Conservation (phyloP, 2,113 vertebrate species). For the Muscicapa adusta region DNA sequence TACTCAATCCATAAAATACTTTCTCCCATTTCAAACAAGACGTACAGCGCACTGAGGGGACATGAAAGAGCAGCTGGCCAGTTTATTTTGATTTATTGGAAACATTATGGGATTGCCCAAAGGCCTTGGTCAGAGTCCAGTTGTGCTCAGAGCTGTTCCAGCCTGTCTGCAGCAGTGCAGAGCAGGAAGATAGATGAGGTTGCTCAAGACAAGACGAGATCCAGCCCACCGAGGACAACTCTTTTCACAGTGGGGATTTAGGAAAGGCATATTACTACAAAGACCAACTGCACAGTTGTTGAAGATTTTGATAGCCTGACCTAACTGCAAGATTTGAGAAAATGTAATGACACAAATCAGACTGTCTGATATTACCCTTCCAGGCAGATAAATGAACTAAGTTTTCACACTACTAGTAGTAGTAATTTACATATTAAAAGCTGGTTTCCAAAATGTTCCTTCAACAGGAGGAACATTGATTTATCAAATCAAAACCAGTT, state of each 20-base stretch:
- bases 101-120: not conserved
- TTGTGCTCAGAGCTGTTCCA: not conserved
- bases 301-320: not conserved
- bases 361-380: not conserved
- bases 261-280: not conserved
- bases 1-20: not conserved
- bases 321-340: not conserved
- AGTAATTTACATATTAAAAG: not conserved
- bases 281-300: not conserved
- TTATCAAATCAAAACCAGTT: not conserved
- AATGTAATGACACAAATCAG: not conserved
- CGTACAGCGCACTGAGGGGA: not conserved
- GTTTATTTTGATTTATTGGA: slow-evolving; percentile 39
- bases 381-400: not conserved
- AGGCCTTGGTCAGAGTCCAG: slow-evolving; percentile 24
- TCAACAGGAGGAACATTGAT: too few relatives aligned
- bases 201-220: not conserved
- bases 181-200: not conserved
- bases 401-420: not conserved
- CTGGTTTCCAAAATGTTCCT: not conserved
- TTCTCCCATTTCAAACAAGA: not conserved
- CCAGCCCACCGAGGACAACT: not conserved
- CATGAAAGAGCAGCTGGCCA: slow-evolving; percentile 7
- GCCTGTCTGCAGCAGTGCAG: not conserved
- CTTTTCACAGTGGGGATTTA: not conserved